A percentile compares a stretch with the other conserved stretches of the same genome.
Conservation (phyloP, 2,113 vertebrate species). For the Macaca nemestrina region DNA sequence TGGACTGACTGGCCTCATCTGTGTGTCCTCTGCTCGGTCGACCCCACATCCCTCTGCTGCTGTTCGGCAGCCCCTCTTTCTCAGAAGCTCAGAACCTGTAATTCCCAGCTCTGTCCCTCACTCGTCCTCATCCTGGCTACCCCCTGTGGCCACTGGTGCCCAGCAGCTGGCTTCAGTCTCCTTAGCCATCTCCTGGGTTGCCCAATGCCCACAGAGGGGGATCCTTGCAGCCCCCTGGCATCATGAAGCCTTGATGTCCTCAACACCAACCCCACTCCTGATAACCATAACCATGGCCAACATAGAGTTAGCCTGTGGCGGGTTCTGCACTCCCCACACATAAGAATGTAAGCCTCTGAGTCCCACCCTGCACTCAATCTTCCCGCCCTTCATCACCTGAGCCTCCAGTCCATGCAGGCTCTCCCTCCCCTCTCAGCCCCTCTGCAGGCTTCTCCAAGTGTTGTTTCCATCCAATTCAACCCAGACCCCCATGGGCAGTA, state of each 20-base stretch:
- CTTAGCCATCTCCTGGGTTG: background rate
- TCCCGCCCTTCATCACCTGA: background rate
- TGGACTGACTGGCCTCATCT: background rate
- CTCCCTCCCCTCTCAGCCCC: background rate
- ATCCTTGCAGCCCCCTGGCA: background rate
- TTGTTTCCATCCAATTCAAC: background rate
- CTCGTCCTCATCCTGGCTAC: background rate
- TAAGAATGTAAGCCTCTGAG: rapidly evolving
- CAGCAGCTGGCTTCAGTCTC: background rate
- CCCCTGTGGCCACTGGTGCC: background rate
- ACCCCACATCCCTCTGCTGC: too few relatives aligned
- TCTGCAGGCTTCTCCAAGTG: background rate
- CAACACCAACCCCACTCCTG: background rate
- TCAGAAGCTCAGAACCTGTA: background rate
- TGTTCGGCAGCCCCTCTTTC: too few relatives aligned
- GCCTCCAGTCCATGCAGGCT: rapidly evolving
- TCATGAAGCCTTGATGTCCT: background rate
- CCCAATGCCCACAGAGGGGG: background rate
- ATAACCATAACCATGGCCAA: background rate
- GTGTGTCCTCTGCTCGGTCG: too few relatives aligned
- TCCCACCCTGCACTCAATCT: background rate
- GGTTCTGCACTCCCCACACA: too few relatives aligned
- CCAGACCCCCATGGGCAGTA: rapidly evolving
- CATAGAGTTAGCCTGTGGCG: rapidly evolving
- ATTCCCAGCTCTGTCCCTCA: background rate